A percentile compares a stretch with the other conserved stretches of the same genome.
phyloP scores from a whole-genome alignment of 2,888 invertebrate genomes.

The Platerodrilus igneus region DNA sequence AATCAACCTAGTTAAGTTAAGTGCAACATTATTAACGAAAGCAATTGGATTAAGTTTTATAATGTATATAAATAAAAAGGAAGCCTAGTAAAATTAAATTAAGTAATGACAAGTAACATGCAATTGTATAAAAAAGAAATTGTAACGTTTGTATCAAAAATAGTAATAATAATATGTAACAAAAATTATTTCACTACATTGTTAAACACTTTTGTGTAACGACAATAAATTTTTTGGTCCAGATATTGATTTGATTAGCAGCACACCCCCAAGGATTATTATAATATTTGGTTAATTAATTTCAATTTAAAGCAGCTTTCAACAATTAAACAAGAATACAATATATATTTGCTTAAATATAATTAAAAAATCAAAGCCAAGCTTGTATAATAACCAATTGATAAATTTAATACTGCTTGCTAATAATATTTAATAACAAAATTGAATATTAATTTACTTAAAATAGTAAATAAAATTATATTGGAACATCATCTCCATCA shows the following conservation, averaged over 20 bases:
- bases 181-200: no score
- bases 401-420: no score
- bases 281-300: no score
- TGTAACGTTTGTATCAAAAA: conserved; percentile 23
- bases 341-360: neutral
- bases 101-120: conserved; percentile 17
- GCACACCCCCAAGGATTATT: no score
- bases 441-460: no score
- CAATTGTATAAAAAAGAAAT: conserved; percentile 22
- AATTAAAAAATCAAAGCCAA: neutral
- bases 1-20: conserved; percentile 3
- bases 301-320: no score
- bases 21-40: conserved; percentile 10
- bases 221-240: no score
- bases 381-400: neutral
- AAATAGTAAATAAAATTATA: conserved; percentile 13
- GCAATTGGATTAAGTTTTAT: conserved; percentile 16
- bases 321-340: neutral
- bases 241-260: no score
- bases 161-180: no score
- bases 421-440: no score
- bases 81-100: conserved; percentile 10
- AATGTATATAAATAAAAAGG: conserved; percentile 25
- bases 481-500: conserved; percentile 65
- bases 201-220: no score